Evolutionary conservation across 1,140 invertebrate genomes (phyloP).

Genomic region (Phymorhynchus buccinoides): DNA sequence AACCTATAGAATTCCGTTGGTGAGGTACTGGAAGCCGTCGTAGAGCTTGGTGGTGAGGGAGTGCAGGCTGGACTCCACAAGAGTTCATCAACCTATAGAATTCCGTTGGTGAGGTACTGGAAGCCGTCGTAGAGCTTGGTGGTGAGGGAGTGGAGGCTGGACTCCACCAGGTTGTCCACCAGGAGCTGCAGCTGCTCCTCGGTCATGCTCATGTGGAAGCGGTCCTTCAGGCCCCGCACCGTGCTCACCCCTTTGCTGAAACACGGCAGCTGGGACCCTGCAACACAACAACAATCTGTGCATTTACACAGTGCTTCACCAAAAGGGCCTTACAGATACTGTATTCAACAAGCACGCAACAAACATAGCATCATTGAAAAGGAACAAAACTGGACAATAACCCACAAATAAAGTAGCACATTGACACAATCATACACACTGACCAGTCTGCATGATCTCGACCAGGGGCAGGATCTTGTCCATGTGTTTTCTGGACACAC

Average conservation of each 20-base stretch:
- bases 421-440: no score
- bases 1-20: constrained; percentile 93
- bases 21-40: constrained; percentile 99
- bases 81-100: no score
- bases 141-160: constrained; percentile 94
- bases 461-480: no score
- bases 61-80: background rate
- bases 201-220: constrained; percentile 94
- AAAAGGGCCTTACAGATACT: no score
- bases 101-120: constrained; percentile 99
- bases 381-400: no score
- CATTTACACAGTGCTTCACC: no score
- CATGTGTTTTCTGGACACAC: no score
- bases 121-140: constrained; percentile 99
- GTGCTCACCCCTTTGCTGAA: constrained; percentile 91
- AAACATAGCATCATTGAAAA: no score
- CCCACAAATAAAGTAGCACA: no score
- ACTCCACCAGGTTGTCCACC: constrained; percentile 93
- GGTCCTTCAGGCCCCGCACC: constrained; percentile 88
- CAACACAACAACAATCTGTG: constrained; percentile 56
- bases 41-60: constrained; percentile 82
- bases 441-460: no score
- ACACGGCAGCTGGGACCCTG: constrained; percentile 96
- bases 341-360: no score
- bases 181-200: constrained; percentile 95